A percentile compares a stretch with the other conserved stretches of the same genome.
Evolutionary conservation across 2,888 invertebrate genomes (phyloP).

Genomic region (Dicyrtoma fusca): DNA sequence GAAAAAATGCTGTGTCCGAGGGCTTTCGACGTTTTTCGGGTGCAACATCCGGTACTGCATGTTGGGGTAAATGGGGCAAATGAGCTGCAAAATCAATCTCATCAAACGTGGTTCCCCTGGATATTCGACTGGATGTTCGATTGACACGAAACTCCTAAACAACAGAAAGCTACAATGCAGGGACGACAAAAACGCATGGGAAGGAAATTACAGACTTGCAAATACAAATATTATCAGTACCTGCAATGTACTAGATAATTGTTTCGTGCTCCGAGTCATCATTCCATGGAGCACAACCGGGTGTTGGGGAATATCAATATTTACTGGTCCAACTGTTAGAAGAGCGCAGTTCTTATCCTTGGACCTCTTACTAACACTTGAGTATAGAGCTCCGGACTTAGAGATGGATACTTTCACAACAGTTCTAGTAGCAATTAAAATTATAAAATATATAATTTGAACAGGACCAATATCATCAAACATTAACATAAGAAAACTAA

Average conservation of each 20-base stretch:
- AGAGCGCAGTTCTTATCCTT: constrained; percentile 80
- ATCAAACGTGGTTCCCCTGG: constrained; percentile 69
- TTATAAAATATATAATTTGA: background rate
- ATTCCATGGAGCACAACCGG: constrained; percentile 97
- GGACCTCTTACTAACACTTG: constrained; percentile 74
- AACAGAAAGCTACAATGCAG: constrained; percentile 14
- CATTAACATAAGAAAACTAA: background rate
- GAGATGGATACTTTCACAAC: constrained; percentile 91
- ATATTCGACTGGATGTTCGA: constrained; percentile 74
- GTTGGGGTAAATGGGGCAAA: constrained; percentile 58
- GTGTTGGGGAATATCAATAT: constrained; percentile 96
- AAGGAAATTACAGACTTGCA: background rate
- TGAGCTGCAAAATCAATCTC: constrained; percentile 60
- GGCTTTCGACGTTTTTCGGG: constrained; percentile 62
- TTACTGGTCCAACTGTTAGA: constrained; percentile 83
- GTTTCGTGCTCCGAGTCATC: constrained; percentile 93
- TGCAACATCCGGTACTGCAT: constrained; percentile 57
- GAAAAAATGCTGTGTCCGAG: constrained; percentile 63
- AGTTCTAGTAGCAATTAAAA: constrained; percentile 66
- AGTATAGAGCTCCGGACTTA: constrained; percentile 89
- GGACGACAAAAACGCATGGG: constrained; percentile 31
- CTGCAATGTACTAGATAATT: constrained; percentile 89
- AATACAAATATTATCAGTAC: constrained; percentile 60
- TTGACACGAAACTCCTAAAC: constrained; percentile 76
- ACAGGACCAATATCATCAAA: background rate